These are phyloP conservation scores for Speoplatyrhinus poulsoni DNA, from an alignment of 2,113 vertebrate genomes.

Conservation along the genomic window DNA sequence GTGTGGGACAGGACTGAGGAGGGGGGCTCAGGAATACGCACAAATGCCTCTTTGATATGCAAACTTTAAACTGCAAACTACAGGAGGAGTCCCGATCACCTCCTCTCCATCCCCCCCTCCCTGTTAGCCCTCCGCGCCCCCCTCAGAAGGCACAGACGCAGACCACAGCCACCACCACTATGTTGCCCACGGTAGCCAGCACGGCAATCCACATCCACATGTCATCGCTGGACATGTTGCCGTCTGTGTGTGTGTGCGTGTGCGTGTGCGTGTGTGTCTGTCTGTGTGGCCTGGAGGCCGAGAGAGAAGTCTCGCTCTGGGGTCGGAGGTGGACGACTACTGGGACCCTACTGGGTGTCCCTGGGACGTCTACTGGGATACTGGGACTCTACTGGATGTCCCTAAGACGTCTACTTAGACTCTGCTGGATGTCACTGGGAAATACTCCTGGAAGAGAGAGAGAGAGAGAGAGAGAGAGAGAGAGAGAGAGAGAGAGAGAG, in stretches of 20 bases:
- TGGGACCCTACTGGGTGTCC: slow-evolving; percentile 68
- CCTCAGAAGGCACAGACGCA: slow-evolving; percentile 81
- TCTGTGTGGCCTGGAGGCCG: slow-evolving; percentile 53
- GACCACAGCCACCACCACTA: slow-evolving; percentile 82
- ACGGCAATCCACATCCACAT: slow-evolving; percentile 84
- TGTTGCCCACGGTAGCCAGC: slow-evolving; percentile 81
- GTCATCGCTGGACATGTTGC: slow-evolving; percentile 76
- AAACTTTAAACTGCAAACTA: too few species aligned
- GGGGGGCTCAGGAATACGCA: too few species aligned
- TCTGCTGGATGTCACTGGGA: too few species aligned
- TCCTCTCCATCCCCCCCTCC: slow-evolving; percentile 19
- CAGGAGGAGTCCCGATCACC: background rate
- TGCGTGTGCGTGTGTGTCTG: too few species aligned
- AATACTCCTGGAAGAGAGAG: background rate
- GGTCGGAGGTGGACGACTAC: slow-evolving; percentile 80
- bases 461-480: background rate
- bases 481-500: background rate
- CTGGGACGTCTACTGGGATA: too few species aligned
- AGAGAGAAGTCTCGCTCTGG: slow-evolving; percentile 65
- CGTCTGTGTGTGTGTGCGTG: slow-evolving; percentile 43
- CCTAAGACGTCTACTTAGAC: too few species aligned
- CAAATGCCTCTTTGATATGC: too few species aligned
- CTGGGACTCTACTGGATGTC: too few species aligned
- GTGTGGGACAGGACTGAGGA: too few species aligned
- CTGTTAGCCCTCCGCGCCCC: slow-evolving; percentile 17